These are phyloP conservation scores for Rhagium mordax DNA, from an alignment of 2,888 invertebrate genomes.

Conservation along the genomic window DNA sequence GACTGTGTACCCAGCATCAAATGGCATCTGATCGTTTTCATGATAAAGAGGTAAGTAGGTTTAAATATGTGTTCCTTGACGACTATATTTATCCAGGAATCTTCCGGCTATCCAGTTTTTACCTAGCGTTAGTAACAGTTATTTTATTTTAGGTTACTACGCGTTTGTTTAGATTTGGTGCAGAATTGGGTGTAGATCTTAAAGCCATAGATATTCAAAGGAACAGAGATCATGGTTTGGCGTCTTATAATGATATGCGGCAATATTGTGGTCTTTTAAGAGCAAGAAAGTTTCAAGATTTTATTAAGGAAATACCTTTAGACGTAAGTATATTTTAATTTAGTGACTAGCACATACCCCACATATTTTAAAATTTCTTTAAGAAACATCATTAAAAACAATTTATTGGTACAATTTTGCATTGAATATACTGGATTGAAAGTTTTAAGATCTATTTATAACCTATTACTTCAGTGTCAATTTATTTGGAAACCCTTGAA, in stretches of 20 bases:
- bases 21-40: slow-evolving; percentile 84
- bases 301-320: slow-evolving; percentile 70
- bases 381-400: no score
- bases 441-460: no score
- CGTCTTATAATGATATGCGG: slow-evolving; percentile 83
- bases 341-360: no score
- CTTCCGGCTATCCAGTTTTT: no score
- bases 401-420: no score
- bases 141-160: slow-evolving; percentile 73
- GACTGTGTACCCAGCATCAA: slow-evolving; percentile 84
- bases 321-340: slow-evolving; percentile 68
- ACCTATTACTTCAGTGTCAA: no score
- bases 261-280: slow-evolving; percentile 81
- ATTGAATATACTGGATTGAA: no score
- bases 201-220: slow-evolving; percentile 88
- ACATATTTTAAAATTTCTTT: no score
- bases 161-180: slow-evolving; percentile 76
- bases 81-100: no score
- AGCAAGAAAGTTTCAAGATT: slow-evolving; percentile 79
- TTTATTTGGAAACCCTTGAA: no score
- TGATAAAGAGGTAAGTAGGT: slow-evolving; percentile 77
- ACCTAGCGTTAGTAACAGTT: background rate
- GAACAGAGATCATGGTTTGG: slow-evolving; percentile 87
- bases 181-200: slow-evolving; percentile 83
- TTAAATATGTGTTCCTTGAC: no score